A percentile compares a stretch with the other conserved stretches of the same genome.
Evolutionary conservation across 2,797 vertebrate species (phyloP).

Genomic region (Epinephelus coioides): DNA sequence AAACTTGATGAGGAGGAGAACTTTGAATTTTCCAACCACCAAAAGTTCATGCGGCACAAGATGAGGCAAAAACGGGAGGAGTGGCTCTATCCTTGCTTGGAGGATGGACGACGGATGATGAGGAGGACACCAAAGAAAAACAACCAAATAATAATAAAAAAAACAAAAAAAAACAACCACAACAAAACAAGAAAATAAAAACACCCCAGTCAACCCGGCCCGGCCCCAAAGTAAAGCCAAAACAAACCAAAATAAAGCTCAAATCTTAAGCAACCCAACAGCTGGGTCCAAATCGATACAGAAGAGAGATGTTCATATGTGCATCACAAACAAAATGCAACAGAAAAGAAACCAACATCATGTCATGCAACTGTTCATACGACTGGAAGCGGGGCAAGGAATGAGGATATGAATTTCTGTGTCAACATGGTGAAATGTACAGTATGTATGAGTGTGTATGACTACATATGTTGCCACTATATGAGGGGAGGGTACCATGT

Average conservation of each 20-base stretch:
- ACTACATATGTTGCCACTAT: constrained; percentile 74
- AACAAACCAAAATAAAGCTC: constrained; percentile 43
- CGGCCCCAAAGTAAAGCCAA: constrained; percentile 54
- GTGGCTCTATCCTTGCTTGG: constrained; percentile 88
- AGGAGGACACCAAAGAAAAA: constrained; percentile 71
- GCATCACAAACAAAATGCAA: constrained; percentile 78
- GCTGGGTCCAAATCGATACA: constrained; percentile 69
- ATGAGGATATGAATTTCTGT: constrained; percentile 97
- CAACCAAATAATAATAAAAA: constrained; percentile 60
- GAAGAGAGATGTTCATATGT: constrained; percentile 84
- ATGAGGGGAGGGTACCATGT: constrained; percentile 76
- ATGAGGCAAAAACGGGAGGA: constrained; percentile 90
- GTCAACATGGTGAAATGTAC: constrained; percentile 89
- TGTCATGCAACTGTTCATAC: constrained; percentile 90
- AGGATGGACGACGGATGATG: constrained; percentile 87
- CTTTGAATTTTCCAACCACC: constrained; percentile 89
- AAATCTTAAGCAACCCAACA: constrained; percentile 68
- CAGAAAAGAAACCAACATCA: constrained; percentile 70
- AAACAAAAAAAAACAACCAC: constrained; percentile 65
- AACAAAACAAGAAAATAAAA: constrained; percentile 56
- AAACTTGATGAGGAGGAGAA: constrained; percentile 77
- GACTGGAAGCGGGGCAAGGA: constrained; percentile 85
- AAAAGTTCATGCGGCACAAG: constrained; percentile 99
- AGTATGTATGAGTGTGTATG: constrained; percentile 84
- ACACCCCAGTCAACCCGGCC: constrained; percentile 44